Evolutionary conservation across 2,888 invertebrate species (phyloP), one percentile per base, ranked within the genome.

Genomic region (Graphium colonna): DNA sequence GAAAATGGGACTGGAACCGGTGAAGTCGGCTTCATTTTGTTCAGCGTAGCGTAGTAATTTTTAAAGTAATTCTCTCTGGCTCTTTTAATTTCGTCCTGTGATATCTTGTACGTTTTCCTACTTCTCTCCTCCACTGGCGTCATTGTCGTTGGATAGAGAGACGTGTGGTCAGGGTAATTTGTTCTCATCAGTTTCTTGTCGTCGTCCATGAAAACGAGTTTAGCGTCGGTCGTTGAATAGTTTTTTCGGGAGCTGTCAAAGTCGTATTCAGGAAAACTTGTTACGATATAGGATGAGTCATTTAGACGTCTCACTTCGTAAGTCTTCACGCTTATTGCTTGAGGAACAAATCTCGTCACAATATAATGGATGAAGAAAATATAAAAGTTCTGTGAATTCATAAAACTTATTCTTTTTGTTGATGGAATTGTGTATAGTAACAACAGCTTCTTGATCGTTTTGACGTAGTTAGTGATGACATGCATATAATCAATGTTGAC

Each of bases 221-320:
- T 58, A 13, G 45, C 44, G 5, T 55, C 44, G 17, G 54, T 48
- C 31, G 55, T 61, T 21, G 39, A 47, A n/a, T 57, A 38, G 31
- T 38, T 44, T 9, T 16, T 47, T 45, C 56, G 57, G 18, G 57
- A 53, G 46, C 61, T 62, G 18, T 64, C 66, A 51, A 68, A 65
- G 26, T 79, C 74, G 15, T 65, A 58, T 46, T 81, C 79, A 38
- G 81, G 77, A 15, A 77, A 60, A 55, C 67, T 74, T 3, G 79
- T 84, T 2, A 88, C 84, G 45, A 88, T 60, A 54, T 77, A 87
- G 0, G 79, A 68, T 0, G 82, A 70, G 28, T 78, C 75, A 63
- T 86, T 85, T 12, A 88, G 58, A 10, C 79, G 77, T 12, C 68
- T 73, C 8, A 88, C 83, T 71, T 81, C 75, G 58, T 79, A 88